These are phyloP conservation scores for Rhodophaea formosa DNA, from an alignment of 2,888 invertebrate species.

Conservation along the genomic window DNA sequence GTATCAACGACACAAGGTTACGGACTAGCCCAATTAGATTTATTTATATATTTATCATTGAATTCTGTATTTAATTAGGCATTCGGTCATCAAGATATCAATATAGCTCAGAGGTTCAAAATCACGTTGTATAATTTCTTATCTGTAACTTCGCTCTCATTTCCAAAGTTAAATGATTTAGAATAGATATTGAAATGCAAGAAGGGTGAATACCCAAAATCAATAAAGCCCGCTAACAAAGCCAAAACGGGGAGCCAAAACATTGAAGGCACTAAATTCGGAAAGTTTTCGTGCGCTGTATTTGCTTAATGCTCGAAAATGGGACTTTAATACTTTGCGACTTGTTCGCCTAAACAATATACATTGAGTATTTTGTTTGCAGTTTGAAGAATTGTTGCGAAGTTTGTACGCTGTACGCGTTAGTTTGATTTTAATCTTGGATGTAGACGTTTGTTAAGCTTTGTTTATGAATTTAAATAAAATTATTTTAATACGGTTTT, in stretches of 20 bases:
- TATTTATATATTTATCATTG: too few relatives aligned
- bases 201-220: not conserved
- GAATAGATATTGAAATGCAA: not conserved
- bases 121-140: too few relatives aligned
- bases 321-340: constrained; percentile 23
- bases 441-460: not conserved
- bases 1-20: too few relatives aligned
- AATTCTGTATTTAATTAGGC: too few relatives aligned
- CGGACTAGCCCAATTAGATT: too few relatives aligned
- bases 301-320: constrained; percentile 28
- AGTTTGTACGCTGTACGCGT: constrained; percentile 3
- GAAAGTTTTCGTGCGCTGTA: constrained; percentile 31
- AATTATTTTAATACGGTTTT: too few relatives aligned
- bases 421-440: constrained; percentile 4
- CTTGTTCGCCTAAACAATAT: constrained; percentile 12
- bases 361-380: constrained; percentile 9
- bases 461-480: too few relatives aligned
- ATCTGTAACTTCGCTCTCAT: too few relatives aligned
- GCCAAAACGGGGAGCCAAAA: constrained; percentile 9
- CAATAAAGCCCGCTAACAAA: constrained; percentile 5
- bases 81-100: too few relatives aligned
- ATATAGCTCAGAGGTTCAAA: too few relatives aligned
- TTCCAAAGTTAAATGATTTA: not conserved
- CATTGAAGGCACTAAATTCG: constrained; percentile 27
- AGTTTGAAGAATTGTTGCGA: not conserved